Evolutionary conservation across 2,113 vertebrate species (phyloP), one percentile per base, ranked within the genome.

Genomic region (Camelus dromedarius): DNA sequence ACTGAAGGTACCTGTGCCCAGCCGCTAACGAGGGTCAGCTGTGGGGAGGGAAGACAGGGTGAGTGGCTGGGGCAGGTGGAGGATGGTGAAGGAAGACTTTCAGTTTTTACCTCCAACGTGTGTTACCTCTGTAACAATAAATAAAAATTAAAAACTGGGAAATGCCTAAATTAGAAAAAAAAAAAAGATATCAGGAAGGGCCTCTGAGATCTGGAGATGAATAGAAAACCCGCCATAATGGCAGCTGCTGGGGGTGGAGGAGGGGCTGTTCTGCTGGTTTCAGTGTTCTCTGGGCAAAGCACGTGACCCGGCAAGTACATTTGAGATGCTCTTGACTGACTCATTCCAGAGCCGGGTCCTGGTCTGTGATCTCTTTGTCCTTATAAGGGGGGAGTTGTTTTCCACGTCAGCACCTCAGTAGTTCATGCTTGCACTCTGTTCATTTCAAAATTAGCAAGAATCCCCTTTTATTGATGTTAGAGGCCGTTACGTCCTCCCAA

Each of bases 381-480:
- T 35, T 80, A 16, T 56, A 77, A 69, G 11, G 6, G 76, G 15
- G 28, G 46, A 46, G 66, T 46, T 26, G 0, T 62, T 28, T 69
- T 35, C 75, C 0, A 88, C 52, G n/a, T 54, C 48, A n/a, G 46
- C 6, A 14, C 30, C 20, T 91, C 54, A 64, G 0, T 16, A 81
- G 72, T 77, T 52, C 38, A 54, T 24, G 26, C 42, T 56, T 87
- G 48, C 56, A 20, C 15, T 75, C 30, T 76, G 13, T 81, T 81
- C 62, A 76, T 42, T 87, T 93, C 18, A 72, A 80, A 93, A 94
- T 58, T n/a, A 38, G n/a, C 2, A 93, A 70, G 46, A 76, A 60
- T 38, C 64, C 2, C 4, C 12, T 91, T 88, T 50, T 5, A 70
- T 35, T 72, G 35, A 9, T 42, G 1, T 38, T 60, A 70, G 26